Percentiles rank a stretch among this genome's conserved stretches.
Evolutionary conservation across 2,113 vertebrate species (phyloP).

Genomic region (Silurus meridionalis): DNA sequence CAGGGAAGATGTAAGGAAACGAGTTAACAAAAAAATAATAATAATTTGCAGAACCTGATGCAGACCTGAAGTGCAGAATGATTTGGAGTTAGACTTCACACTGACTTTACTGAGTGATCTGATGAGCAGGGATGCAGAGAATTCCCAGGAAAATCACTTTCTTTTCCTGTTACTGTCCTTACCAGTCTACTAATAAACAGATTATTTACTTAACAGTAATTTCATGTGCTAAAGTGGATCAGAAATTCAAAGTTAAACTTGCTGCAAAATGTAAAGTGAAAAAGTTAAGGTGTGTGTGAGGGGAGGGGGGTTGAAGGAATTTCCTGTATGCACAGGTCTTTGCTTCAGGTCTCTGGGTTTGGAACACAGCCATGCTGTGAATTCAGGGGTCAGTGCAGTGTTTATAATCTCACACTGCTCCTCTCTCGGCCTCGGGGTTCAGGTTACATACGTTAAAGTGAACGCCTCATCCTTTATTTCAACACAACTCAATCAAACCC

Average conservation of each 20-base stretch:
- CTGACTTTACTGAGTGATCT: background rate
- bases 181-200: background rate
- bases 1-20: no score
- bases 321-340: slow-evolving; percentile 9
- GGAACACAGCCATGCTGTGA: slow-evolving; percentile 30
- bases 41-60: no score
- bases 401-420: slow-evolving; percentile 34
- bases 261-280: background rate
- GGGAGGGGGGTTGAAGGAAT: background rate
- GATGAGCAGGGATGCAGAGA: background rate
- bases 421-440: slow-evolving; percentile 14
- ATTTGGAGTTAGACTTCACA: background rate
- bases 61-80: no score
- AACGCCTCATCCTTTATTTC: slow-evolving; percentile 54
- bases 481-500: slow-evolving; percentile 50
- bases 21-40: no score
- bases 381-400: slow-evolving; percentile 4
- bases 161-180: background rate
- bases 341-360: slow-evolving; percentile 25
- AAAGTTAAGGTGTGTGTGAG: background rate
- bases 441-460: slow-evolving; percentile 42
- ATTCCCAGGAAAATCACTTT: background rate
- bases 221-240: background rate
- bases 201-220: background rate
- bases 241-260: background rate